A percentile compares a stretch with the other conserved stretches of the same genome.
Evolutionary conservation across 2,113 vertebrate genomes (phyloP).

Genomic region (Salvelinus alpinus): DNA sequence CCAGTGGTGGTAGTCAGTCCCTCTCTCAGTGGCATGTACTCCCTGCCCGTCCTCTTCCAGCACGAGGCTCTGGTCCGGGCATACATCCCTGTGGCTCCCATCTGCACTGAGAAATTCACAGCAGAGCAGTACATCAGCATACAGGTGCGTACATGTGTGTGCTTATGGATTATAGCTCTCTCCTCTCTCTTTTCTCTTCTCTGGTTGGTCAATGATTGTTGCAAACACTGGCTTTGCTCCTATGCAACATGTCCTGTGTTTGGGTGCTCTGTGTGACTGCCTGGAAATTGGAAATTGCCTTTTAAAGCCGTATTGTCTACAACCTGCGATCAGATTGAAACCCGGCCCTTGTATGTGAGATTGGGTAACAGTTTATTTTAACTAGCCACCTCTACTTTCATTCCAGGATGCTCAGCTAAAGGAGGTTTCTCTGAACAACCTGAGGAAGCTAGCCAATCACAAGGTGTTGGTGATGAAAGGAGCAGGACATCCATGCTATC

Average conservation of each 20-base stretch:
- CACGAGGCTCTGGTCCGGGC: conserved; percentile 79
- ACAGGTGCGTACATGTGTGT: conserved; percentile 80
- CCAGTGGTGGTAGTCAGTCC: conserved; percentile 89
- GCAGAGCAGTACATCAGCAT: conserved; percentile 78
- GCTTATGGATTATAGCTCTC: background rate
- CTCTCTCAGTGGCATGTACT: conserved; percentile 95
- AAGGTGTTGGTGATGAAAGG: conserved; percentile 85
- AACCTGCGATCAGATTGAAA: too few relatives aligned
- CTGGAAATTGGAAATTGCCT: too few relatives aligned
- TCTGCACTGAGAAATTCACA: conserved; percentile 90
- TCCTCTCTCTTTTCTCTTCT: background rate
- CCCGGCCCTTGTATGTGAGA: background rate
- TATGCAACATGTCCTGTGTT: too few relatives aligned
- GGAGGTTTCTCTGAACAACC: conserved; percentile 80
- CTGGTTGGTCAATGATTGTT: background rate
- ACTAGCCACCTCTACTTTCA: too few relatives aligned
- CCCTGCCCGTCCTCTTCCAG: conserved; percentile 86
- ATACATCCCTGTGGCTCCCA: conserved; percentile 91
- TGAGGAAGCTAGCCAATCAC: conserved; percentile 85
- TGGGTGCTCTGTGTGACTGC: background rate
- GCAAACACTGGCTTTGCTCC: too few relatives aligned
- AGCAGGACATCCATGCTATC: conserved; percentile 91
- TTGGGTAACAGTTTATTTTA: too few relatives aligned
- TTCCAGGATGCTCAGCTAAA: conserved; percentile 81
- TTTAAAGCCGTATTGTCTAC: too few relatives aligned